These are phyloP conservation scores for Silurus aristotelis DNA, from an alignment of 2,797 vertebrate genomes.

Conservation along the genomic window DNA sequence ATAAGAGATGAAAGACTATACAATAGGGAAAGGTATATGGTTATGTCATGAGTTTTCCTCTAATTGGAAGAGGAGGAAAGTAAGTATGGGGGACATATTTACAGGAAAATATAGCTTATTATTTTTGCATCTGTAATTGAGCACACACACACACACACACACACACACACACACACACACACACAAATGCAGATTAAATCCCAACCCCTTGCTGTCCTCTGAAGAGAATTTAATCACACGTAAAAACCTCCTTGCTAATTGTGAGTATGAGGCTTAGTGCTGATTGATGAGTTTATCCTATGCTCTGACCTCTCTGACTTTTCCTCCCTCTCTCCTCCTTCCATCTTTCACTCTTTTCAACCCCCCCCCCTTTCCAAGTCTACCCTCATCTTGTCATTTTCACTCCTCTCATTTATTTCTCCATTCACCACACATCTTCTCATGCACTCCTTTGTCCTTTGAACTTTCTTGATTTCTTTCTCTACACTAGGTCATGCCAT, in stretches of 20 bases:
- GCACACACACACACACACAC: neutral
- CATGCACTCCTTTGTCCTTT: conserved; percentile 42
- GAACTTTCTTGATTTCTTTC: neutral
- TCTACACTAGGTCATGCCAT: conserved; percentile 15
- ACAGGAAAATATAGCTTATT: neutral
- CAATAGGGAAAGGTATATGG: neutral
- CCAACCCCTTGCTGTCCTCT: conserved; percentile 56
- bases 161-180: too few relatives aligned
- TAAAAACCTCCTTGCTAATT: conserved; percentile 65
- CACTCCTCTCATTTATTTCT: conserved; percentile 32
- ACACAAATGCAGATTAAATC: conserved; percentile 66
- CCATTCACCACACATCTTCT: conserved; percentile 19
- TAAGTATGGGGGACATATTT: neutral
- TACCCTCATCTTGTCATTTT: conserved; percentile 9
- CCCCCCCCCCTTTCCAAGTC: neutral
- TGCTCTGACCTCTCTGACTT: conserved; percentile 53
- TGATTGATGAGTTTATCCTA: conserved; percentile 71
- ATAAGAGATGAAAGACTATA: neutral
- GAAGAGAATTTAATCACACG: conserved; percentile 75
- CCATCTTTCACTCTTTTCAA: conserved; percentile 24
- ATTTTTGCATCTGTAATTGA: neutral
- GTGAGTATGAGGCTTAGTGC: conserved; percentile 66
- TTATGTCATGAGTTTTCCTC: neutral
- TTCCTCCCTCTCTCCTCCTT: conserved; percentile 30
- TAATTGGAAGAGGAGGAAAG: neutral